phyloP scores from a whole-genome alignment of 2,113 vertebrate species.

The Siniperca chuatsi region DNA sequence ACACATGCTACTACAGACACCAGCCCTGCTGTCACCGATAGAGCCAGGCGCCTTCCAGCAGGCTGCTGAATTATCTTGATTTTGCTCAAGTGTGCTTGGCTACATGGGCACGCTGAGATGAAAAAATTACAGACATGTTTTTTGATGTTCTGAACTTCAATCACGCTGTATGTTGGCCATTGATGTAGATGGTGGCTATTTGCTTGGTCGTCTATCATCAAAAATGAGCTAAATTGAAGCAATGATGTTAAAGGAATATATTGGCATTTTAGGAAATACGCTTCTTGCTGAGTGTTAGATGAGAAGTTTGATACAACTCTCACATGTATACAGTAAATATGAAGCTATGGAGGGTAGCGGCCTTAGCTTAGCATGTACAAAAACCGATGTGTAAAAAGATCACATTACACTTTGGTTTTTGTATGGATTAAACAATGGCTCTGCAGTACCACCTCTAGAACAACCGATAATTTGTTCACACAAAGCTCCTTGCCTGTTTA shows the following conservation, averaged over 20 bases:
- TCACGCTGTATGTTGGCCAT: neutral
- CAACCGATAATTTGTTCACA: neutral
- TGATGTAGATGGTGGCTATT: neutral
- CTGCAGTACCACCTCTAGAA: neutral
- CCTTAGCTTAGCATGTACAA: neutral
- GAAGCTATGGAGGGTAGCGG: neutral
- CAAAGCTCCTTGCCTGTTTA: neutral
- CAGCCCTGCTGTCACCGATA: constrained; percentile 60
- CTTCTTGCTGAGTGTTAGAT: neutral
- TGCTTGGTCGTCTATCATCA: neutral
- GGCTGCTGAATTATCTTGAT: constrained; percentile 42
- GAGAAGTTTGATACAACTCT: neutral
- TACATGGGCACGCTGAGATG: neutral
- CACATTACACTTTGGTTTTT: too few species aligned
- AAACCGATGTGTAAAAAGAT: too few species aligned
- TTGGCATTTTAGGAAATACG: neutral
- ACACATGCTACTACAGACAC: constrained; percentile 61
- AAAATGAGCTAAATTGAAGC: neutral
- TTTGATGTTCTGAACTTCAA: neutral
- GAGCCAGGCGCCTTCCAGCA: constrained; percentile 40
- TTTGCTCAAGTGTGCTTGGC: constrained; percentile 13
- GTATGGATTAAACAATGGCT: neutral
- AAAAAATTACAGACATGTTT: neutral
- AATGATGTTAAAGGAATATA: neutral
- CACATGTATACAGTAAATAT: neutral